phyloP scores from a whole-genome alignment of 2,797 vertebrate genomes.

The Cryptoblepharus egeriae region DNA sequence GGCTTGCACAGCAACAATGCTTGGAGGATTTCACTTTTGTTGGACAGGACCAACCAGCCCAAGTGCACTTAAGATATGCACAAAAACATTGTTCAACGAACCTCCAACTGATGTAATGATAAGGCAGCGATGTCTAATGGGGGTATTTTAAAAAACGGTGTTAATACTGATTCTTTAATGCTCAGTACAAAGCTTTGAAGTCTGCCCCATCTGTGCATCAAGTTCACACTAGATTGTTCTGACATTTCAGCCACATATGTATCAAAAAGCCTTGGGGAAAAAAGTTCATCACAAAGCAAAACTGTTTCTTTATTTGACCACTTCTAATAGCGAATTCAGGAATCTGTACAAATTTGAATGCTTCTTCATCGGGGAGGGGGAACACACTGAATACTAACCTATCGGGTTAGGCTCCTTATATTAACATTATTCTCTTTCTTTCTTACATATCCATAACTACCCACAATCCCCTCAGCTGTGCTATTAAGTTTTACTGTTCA shows the following conservation, averaged over 20 bases:
- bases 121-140: not conserved
- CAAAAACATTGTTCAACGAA: no score
- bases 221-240: not conserved
- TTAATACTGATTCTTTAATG: not conserved
- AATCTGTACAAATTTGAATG: not conserved
- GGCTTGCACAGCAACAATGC: no score
- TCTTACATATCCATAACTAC: not conserved
- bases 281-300: not conserved
- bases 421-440: not conserved
- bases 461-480: no score
- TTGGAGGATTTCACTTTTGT: not conserved
- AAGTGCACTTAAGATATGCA: not conserved
- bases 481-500: not conserved
- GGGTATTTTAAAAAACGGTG: not conserved
- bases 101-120: not conserved
- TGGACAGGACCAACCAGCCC: not conserved
- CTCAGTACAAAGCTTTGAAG: not conserved
- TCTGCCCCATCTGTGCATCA: not conserved
- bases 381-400: no score
- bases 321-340: not conserved
- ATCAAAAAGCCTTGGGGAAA: not conserved
- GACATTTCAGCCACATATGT: not conserved
- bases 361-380: not conserved
- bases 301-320: not conserved
- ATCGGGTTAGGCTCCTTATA: no score